Conservation (phyloP, 2,113 vertebrate genomes). For the Brevimyrus niger region DNA sequence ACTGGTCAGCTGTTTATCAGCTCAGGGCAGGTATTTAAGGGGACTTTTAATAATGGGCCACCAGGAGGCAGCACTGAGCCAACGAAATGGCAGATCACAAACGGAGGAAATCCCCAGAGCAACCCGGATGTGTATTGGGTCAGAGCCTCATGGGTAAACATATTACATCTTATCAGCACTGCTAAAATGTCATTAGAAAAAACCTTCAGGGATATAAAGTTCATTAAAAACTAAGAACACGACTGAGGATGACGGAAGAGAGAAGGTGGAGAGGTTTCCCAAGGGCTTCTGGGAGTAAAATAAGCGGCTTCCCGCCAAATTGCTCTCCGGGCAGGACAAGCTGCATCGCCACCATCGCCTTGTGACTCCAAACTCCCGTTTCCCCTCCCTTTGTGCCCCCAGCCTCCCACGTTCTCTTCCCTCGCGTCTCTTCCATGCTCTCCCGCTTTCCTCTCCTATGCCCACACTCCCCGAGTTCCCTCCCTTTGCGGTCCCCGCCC, state of each 20-base stretch:
- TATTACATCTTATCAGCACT: not conserved
- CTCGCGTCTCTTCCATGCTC: not conserved
- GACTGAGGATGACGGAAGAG: not conserved
- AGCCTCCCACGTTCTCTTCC: not conserved
- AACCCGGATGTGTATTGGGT: not conserved
- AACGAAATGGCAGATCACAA: not conserved
- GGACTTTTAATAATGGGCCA: not conserved
- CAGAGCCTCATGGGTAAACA: not conserved
- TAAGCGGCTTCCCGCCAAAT: not conserved
- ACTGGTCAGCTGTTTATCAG: not conserved
- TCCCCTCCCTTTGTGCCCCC: not conserved
- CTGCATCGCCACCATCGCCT: conserved; percentile 1
- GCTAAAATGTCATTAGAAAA: not conserved
- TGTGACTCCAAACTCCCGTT: not conserved
- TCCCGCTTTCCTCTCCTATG: not conserved
- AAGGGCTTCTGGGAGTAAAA: not conserved
- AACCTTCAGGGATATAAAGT: not conserved
- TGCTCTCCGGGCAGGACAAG: not conserved
- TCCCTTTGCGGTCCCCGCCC: not conserved
- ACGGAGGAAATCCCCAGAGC: not conserved
- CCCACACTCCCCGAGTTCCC: no score
- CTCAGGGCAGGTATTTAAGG: not conserved
- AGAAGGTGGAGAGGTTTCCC: not conserved
- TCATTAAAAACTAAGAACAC: not conserved
- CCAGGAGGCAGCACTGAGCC: not conserved